These are phyloP conservation scores for Gephyroberyx darwinii DNA, from an alignment of 2,797 vertebrate genomes.

Conservation along the genomic window DNA sequence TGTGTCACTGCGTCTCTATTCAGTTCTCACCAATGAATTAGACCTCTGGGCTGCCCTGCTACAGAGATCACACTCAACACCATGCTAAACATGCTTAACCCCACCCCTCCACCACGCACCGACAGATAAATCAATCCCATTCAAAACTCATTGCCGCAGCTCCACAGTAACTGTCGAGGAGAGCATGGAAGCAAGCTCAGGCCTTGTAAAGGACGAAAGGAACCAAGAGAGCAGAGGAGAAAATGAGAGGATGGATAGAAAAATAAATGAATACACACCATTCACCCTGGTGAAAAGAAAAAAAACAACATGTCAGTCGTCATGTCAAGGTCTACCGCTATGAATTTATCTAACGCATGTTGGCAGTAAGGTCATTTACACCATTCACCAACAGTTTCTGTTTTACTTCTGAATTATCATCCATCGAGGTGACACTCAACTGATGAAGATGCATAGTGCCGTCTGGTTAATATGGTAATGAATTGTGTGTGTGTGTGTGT, in stretches of 20 bases:
- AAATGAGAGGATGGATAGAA: constrained; percentile 51
- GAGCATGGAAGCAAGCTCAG: constrained; percentile 27
- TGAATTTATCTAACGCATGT: constrained; percentile 56
- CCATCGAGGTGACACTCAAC: constrained; percentile 59
- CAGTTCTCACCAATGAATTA: constrained; percentile 15
- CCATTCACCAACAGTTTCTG: constrained; percentile 53
- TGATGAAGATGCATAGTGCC: constrained; percentile 70
- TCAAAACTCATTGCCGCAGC: constrained; percentile 24
- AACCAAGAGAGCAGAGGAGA: constrained; percentile 32
- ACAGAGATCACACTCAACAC: neutral
- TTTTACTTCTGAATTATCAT: constrained; percentile 62
- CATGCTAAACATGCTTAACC: neutral
- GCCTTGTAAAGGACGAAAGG: constrained; percentile 40
- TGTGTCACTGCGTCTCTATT: neutral
- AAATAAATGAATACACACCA: constrained; percentile 20
- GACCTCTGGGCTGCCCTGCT: constrained; percentile 13
- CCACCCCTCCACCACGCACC: neutral
- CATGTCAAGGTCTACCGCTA: constrained; percentile 36
- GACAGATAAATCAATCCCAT: constrained; percentile 35
- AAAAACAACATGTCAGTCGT: constrained; percentile 40
- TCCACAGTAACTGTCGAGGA: constrained; percentile 12
- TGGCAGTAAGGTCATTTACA: constrained; percentile 63
- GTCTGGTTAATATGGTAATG: constrained; percentile 67
- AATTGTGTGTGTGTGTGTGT: constrained; percentile 1
- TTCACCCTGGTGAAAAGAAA: constrained; percentile 29